Base-by-base conservation (phyloP, 2,113 vertebrate species). In the Indri indri region DNA sequence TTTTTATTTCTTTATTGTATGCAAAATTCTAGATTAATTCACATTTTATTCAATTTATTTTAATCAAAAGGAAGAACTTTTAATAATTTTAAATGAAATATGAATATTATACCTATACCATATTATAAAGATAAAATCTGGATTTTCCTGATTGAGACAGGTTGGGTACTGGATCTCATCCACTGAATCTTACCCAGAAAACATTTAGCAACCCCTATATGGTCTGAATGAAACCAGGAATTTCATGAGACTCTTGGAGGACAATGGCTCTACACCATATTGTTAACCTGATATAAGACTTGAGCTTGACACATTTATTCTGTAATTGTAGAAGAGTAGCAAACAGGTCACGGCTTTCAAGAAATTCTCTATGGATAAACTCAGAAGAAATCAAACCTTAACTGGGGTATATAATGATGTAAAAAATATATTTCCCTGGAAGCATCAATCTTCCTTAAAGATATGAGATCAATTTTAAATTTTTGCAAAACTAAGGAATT, bases 131-230 rank as follows among this genome's bases (percentile, higher is more conserved):
- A 10, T 10, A 42, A 71, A 45, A 34, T 12, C 37, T 32, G 3
- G 0, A 27, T 61, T 85, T 52, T 52, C 52, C 6, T 32, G 40
- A 10, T 68, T 45, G 30, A 77, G n/a, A 2, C 3, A 45, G 52
- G 6, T 25, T 59, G 37, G 18, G 52, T 70, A 32, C 18, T 57
- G 18, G 57, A 12, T 65, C 34, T 30, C 47, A 20, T 1, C 14
- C 27, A 83, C 27, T 34, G 20, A 27, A 1, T 40, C 70, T 93
- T 14, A 57, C 23, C 16, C 12, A 8, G 2, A 80, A 65, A 32
- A 42, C 1, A 63, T 37, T 34, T 18, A 57, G 22, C 9, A 32
- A n/a, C 40, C 10, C 3, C 13, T 57, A 0, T 5, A 25, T 7
- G 9, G 12, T 11, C 34, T 54, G 16, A 45, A 6, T 23, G 30